These are phyloP conservation scores for Isichthys henryi DNA, from an alignment of 2,113 vertebrate genomes.

Conservation along the genomic window DNA sequence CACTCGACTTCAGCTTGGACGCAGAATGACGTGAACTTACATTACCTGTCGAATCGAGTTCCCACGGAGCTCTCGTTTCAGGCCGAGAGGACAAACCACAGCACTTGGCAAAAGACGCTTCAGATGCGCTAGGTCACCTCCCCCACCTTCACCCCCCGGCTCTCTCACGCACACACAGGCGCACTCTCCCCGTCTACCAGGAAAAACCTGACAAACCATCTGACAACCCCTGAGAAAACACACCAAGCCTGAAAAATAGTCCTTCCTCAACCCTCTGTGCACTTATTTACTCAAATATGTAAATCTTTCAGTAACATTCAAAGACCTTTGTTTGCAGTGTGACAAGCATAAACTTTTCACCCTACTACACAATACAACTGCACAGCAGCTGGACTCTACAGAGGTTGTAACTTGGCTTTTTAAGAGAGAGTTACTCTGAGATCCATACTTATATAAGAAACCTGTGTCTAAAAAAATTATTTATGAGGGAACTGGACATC, in stretches of 20 bases:
- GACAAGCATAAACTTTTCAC: background rate
- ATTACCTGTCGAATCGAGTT: slow-evolving; percentile 56
- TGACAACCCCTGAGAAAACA: slow-evolving; percentile 38
- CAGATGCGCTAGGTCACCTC: slow-evolving; percentile 7
- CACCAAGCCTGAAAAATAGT: slow-evolving; percentile 42
- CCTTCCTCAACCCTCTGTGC: background rate
- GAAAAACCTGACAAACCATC: slow-evolving; percentile 57
- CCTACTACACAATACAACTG: background rate
- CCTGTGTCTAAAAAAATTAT: background rate
- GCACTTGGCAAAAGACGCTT: slow-evolving; percentile 41
- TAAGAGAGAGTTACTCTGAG: background rate
- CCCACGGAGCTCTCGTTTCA: slow-evolving; percentile 69
- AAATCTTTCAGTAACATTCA: background rate
- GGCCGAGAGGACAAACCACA: slow-evolving; percentile 45
- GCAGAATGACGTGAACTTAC: slow-evolving; percentile 28
- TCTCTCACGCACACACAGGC: slow-evolving; percentile 31
- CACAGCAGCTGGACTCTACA: background rate
- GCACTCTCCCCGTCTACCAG: slow-evolving; percentile 48
- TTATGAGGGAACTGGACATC: background rate
- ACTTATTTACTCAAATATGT: background rate
- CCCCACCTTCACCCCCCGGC: background rate
- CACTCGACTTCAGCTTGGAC: background rate
- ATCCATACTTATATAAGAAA: background rate
- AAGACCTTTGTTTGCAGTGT: background rate
- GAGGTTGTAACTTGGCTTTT: background rate